Base-by-base conservation (phyloP, 2,888 invertebrate genomes). In the Acanthopleura granulata region DNA sequence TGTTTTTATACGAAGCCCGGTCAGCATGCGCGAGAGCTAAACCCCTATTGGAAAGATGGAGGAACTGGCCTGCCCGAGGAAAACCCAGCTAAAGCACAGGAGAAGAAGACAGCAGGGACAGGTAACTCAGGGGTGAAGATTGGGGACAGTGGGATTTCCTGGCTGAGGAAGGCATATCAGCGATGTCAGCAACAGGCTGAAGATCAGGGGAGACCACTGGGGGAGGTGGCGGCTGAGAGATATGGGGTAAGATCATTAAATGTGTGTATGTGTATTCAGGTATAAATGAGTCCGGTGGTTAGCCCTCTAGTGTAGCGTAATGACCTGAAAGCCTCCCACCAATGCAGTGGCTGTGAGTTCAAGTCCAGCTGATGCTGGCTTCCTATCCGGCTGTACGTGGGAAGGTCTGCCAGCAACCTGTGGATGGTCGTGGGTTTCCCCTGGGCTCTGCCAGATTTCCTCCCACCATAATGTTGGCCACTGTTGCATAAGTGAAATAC, bases 31-130 rank as follows among this genome's bases (percentile, higher is more conserved):
- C 92, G 94, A 85, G 97, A 98, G 91, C 91, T 97, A 74, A 98
- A 98, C 92, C 97, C 96, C 0, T 95, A 96, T 87, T 97, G 97
- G 97, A 96, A 95, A 92, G 92, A 94, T 90, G 96, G 96, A 69
- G 97, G 97, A 0, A 93, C 93, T 74, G 97, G 97, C 0, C 88
- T 97, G 76, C 97, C 97, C 0, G 82, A 84, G 49, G 75, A 81
- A 22, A 73, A 75, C 22, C 25, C 66, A 16, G 22, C 15, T 49
- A 71, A 49, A 40, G 14, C 29, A 29, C 25, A 29, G 70, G 30
- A 29, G 14, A 40, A 70, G 29, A n/a, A n/a, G n/a, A n/a, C n/a
- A n/a, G 14, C 76, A 72, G 51, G 75, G 75, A 16, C 72, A 29
- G 15, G 77, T 12, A 74, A 72, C 40, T 40, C 40, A 40, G 61